phyloP scores from a whole-genome alignment of 2,797 vertebrate species.

The Notamacropus eugenii region DNA sequence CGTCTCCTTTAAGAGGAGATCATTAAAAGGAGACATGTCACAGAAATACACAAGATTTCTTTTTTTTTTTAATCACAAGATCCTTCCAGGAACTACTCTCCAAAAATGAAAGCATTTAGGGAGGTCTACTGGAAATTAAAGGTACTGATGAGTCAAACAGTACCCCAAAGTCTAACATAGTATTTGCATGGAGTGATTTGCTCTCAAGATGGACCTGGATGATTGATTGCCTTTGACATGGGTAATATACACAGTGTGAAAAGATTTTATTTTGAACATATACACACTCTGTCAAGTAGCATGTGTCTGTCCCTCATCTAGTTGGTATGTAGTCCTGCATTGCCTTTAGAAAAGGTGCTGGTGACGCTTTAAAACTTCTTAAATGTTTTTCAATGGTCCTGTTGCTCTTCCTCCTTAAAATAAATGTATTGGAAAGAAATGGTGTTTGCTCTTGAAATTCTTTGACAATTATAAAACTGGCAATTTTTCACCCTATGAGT shows the following conservation, averaged over 20 bases:
- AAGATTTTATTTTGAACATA: background rate
- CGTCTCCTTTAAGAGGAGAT: background rate
- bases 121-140: background rate
- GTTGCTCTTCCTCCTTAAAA: background rate
- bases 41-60: background rate
- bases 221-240: background rate
- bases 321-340: background rate
- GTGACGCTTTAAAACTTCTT: background rate
- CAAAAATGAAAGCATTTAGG: background rate
- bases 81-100: background rate
- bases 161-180: background rate
- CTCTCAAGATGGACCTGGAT: background rate
- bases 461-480: background rate
- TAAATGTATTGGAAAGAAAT: background rate
- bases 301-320: background rate
- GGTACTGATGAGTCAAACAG: background rate
- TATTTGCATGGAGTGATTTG: background rate
- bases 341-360: background rate
- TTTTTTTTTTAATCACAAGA: background rate
- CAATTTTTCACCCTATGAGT: background rate
- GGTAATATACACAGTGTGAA: background rate
- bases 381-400: background rate
- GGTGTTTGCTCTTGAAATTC: background rate
- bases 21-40: background rate
- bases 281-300: background rate